Percentiles rank a stretch among this genome's conserved stretches.
Evolutionary conservation across 2,113 vertebrate species (phyloP).

Genomic region (Gallinago jamesoni): DNA sequence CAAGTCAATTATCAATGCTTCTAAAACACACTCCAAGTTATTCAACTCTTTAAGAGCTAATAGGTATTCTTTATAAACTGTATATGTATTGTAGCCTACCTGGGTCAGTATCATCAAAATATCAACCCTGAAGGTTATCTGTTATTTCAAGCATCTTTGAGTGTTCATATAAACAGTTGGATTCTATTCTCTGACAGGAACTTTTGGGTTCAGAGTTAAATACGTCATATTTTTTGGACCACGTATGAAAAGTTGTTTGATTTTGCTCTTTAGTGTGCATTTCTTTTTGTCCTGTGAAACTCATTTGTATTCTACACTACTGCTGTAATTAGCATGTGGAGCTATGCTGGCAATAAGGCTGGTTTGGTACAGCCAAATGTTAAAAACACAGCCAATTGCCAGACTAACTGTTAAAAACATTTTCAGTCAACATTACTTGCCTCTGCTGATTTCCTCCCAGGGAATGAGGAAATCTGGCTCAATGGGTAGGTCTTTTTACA

Average conservation of each 20-base stretch:
- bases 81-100: background rate
- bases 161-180: background rate
- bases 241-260: background rate
- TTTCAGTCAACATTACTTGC: background rate
- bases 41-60: background rate
- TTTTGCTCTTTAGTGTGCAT: background rate
- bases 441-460: background rate
- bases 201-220: background rate
- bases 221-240: background rate
- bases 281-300: background rate
- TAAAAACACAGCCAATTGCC: background rate
- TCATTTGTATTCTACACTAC: background rate
- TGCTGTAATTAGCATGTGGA: background rate
- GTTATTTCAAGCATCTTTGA: background rate
- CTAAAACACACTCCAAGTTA: background rate
- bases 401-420: background rate
- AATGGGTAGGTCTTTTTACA: background rate
- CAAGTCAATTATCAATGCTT: background rate
- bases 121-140: background rate
- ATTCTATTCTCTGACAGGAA: background rate
- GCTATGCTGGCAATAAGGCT: background rate
- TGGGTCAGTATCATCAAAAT: background rate
- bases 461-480: background rate
- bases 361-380: background rate
- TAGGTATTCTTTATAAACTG: background rate